Base-by-base conservation (phyloP, 2,888 invertebrate species). In the Euspilapteryx auroguttella region DNA sequence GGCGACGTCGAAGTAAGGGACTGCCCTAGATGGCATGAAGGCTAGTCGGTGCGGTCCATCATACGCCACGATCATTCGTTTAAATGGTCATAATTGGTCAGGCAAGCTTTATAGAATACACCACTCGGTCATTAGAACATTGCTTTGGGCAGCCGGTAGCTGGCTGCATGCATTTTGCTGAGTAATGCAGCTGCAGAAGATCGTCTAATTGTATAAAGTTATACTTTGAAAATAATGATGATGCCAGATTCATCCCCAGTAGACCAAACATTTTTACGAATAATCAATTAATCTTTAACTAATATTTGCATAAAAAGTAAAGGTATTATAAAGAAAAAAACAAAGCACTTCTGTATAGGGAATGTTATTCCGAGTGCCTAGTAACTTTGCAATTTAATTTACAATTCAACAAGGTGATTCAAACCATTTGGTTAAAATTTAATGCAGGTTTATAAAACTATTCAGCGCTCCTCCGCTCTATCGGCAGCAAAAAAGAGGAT, bases 41-140 rank as follows among this genome's bases (percentile, higher is more conserved):
- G 48, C 52, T 47, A 50, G 50, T 39, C 48, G 39, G 42, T 47
- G 42, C 55, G 46, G 54, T 50, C 52, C 55, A 49, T 65, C 62
- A 63, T 64, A 59, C 50, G 55, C 41, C 42, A 43, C 39, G 42
- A 39, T 50, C 50, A 54, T 58, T 48, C 56, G 58, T 61, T 66
- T 63, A 64, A 68, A 64, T 64, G 61, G 56, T 63, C 62, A 63
- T 69, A 66, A 69, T 69, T 71, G 69, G 61, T 56, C 41, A 42
- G 51, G 45, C 43, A 47, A 41, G 45, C 50, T 54, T 57, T 54
- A 55, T 33, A 27, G 21, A 53, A 55, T 47, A 53, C 52, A 49
- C 44, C 45, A 49, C 44, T 49, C 41, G 53, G 51, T 59, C 56
- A 62, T 63, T 63, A 59, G 49, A 59, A 53, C 50, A 52, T 45